Evolutionary conservation across 2,888 invertebrate genomes (phyloP), one percentile per base, ranked within the genome.

Genomic region (Euproctis similis): DNA sequence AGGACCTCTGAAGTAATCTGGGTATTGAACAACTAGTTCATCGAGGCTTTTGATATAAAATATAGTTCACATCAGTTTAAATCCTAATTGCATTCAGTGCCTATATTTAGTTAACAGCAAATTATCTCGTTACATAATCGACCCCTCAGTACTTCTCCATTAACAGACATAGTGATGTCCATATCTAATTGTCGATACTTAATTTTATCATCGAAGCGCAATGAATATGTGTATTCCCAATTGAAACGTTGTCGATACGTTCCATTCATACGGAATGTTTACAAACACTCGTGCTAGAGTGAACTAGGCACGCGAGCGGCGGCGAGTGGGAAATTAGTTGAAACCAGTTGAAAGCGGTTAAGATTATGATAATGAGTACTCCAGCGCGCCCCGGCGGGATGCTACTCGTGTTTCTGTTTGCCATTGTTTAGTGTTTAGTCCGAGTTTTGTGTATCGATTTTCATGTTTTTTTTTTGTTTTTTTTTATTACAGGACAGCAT

Each of bases 311-410:
- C 54, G 58, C 56, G 47, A 59, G 42, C 43, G 42, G 49, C 50
- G 42, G 49, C 50, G 45, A 53, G 57, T 48, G 51, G 53, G 55
- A 59, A 59, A 65, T 64, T 67, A 64, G 58, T 59, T 37, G 45
- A 41, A 59, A 53, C 56, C 54, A 53, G 57, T 58, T 59, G 35
- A 44, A 56, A 59, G 54, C 45, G 47, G 57, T 59, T 59, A 60
- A 68, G 66, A 67, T 67, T 68, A 68, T 68, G 68, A 44, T 64
- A 68, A 68, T 63, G 55, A 58, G 50, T 34, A 37, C 42, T 49
- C 42, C 37, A 47, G 38, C 50, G 38, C 40, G 45, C 44, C 47
- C 44, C 47, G 36, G 30, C 36, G 51, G 51, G 51, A 49, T 42
- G 41, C 47, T 49, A 50, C 48, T 30, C 40, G 47, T 42, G 37